Percentiles rank a stretch among this genome's conserved stretches.
These are phyloP conservation scores for Parnassius smintheus DNA, from an alignment of 2,888 invertebrate genomes.

Conservation along the genomic window DNA sequence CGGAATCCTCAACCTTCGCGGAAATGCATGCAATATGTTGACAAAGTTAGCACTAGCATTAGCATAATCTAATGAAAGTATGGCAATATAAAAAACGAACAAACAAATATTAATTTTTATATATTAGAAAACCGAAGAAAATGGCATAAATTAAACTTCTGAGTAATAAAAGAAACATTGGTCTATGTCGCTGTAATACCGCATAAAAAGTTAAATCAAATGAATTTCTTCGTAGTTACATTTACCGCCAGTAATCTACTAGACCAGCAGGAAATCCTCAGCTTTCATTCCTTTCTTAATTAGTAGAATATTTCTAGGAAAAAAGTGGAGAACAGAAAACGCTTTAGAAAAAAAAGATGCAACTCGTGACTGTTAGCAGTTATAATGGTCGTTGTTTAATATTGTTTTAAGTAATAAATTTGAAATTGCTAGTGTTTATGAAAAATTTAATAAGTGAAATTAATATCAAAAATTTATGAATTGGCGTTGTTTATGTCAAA, in stretches of 20 bases:
- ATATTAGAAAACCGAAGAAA: too few species aligned
- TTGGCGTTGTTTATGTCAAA: too few species aligned
- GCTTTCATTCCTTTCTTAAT: constrained; percentile 74
- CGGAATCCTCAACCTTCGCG: too few species aligned
- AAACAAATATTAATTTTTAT: too few species aligned
- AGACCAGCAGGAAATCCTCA: constrained; percentile 73
- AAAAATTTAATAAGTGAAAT: too few species aligned
- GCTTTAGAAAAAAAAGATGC: constrained; percentile 62
- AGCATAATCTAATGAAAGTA: too few species aligned
- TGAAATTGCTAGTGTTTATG: constrained; percentile 32
- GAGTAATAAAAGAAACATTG: too few species aligned
- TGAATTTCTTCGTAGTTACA: constrained; percentile 55
- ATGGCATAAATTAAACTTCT: too few species aligned
- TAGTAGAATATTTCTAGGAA: constrained; percentile 72
- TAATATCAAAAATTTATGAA: too few species aligned
- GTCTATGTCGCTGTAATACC: neutral
- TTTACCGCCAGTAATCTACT: constrained; percentile 71
- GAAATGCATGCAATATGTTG: too few species aligned
- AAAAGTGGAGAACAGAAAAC: constrained; percentile 69
- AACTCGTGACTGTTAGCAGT: constrained; percentile 61
- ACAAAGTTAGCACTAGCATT: too few species aligned
- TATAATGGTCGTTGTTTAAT: constrained; percentile 56
- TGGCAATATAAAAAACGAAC: too few species aligned
- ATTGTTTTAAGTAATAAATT: constrained; percentile 48
- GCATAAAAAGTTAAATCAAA: constrained; percentile 40